These are phyloP conservation scores for Cecropterus lyciades DNA, from an alignment of 1,140 invertebrate genomes.

Conservation along the genomic window DNA sequence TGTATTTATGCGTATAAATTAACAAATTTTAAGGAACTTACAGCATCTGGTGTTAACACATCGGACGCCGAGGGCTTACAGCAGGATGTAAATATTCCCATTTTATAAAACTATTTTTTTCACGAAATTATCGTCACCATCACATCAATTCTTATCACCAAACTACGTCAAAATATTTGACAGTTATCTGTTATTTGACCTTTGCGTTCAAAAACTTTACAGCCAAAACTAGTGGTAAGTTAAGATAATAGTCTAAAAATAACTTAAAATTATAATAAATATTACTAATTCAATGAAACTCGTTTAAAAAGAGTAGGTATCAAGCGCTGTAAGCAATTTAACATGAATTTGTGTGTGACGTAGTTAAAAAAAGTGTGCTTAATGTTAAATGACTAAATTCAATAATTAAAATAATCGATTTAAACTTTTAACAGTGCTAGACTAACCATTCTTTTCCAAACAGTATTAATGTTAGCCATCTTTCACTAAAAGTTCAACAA, in stretches of 20 bases:
- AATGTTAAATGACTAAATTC: neutral
- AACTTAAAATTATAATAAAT: neutral
- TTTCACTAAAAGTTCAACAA: neutral
- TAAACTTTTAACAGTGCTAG: neutral
- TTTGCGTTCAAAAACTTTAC: slow-evolving; percentile 8
- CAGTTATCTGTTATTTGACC: slow-evolving; percentile 1
- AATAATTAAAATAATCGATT: neutral
- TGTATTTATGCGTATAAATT: too few species aligned
- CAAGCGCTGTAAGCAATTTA: neutral
- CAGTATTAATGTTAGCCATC: slow-evolving; percentile 70
- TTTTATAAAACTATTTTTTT: slow-evolving; percentile 41
- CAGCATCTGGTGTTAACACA: slow-evolving; percentile 74
- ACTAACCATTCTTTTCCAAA: slow-evolving; percentile 71
- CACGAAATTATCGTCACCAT: neutral
- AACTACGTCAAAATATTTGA: slow-evolving; percentile 16
- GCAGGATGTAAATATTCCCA: slow-evolving; percentile 79
- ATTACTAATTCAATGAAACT: too few species aligned
- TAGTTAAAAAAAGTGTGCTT: neutral
- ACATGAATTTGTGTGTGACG: neutral
- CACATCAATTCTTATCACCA: slow-evolving; percentile 22
- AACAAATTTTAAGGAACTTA: slow-evolving; percentile 54
- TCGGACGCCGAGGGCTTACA: slow-evolving; percentile 77
- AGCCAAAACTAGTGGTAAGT: neutral
- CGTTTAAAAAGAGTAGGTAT: too few species aligned
- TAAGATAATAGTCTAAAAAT: slow-evolving; percentile 3